Base-by-base conservation (phyloP, 1,140 invertebrate species). In the Plectus sambesii region DNA sequence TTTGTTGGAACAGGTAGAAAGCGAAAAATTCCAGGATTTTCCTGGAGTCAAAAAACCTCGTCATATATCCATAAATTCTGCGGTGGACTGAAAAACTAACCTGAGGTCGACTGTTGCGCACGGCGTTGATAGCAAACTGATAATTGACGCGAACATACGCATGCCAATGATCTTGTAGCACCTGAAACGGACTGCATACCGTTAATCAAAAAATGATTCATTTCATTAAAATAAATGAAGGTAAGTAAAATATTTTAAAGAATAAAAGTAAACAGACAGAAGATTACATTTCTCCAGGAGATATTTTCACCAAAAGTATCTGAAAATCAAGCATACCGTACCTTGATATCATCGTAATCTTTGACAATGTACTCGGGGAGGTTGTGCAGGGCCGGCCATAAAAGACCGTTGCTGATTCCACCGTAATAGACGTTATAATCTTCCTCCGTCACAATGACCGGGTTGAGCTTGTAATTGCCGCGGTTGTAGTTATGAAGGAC, bases 331-430 rank as follows among this genome's bases (percentile, higher is more conserved):
- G 4, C 29, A n/a, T n/a, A n/a, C 19, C 9, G 6, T 40, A 8
- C 6, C 40, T 58, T 56, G 3, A 56, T 35, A 33, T 67, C 64
- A 26, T 63, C 51, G 45, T 67, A 67, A 19, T 66, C 63, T n/a
- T 56, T 40, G n/a, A 63, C 51, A 48, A 67, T 67, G 56, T 69
- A 69, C 35, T 67, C 64, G n/a, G 61, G 56, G 8, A 67, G 53
- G 42, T 69, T 69, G 53, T 67, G 64, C 22, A 67, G 45, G 2
- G 64, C 64, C 4, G 64, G 64, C 64, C 64, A 67, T 5, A 67
- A 43, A 5, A 67, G 51, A 15, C 64, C 64, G 42, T 67, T 67
- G 45, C 55, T 59, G 26, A 67, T 67, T 12, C 64, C 64, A 22
- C 64, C 64, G 29, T 67, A 67, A 38, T 67, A 67, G 1, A 64